phyloP scores from a whole-genome alignment of 2,888 invertebrate species.

The Heteromyza rotundicornis region DNA sequence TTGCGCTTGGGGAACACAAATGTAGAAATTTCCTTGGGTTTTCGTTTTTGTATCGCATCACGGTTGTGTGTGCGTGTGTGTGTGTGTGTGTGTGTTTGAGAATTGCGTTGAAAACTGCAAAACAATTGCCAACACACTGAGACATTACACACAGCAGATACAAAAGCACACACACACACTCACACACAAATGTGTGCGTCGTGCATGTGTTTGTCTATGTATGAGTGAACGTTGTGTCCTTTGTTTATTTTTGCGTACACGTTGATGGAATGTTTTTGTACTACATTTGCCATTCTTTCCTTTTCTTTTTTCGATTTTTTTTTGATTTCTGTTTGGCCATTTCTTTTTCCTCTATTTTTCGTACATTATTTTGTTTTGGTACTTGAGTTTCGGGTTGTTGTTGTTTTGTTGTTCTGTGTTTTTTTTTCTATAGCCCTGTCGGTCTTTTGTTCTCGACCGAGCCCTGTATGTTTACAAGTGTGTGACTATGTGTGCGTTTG shows the following conservation, averaged over 20 bases:
- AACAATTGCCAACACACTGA: constrained; percentile 1
- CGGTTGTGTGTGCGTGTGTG: no score
- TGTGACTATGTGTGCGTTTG: background rate
- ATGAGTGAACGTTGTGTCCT: background rate
- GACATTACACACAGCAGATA: background rate
- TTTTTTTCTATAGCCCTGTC: background rate
- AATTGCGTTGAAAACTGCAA: background rate
- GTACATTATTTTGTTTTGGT: no score
- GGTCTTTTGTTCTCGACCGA: background rate
- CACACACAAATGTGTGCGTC: background rate
- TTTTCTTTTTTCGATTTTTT: background rate
- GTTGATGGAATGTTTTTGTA: constrained; percentile 12
- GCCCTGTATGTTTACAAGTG: background rate
- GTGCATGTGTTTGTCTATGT: background rate
- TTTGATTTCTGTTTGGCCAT: no score
- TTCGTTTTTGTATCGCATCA: no score
- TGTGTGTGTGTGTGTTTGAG: no score
- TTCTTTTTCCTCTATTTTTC: no score
- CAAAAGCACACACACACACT: background rate
- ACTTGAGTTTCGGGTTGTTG: background rate
- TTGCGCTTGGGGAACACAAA: no score
- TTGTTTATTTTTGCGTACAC: constrained; percentile 10
- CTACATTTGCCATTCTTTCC: background rate
- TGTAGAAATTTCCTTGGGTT: no score
- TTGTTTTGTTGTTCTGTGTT: background rate